Conservation (phyloP, 1,140 invertebrate genomes). For the Drosophila mojavensis region DNA sequence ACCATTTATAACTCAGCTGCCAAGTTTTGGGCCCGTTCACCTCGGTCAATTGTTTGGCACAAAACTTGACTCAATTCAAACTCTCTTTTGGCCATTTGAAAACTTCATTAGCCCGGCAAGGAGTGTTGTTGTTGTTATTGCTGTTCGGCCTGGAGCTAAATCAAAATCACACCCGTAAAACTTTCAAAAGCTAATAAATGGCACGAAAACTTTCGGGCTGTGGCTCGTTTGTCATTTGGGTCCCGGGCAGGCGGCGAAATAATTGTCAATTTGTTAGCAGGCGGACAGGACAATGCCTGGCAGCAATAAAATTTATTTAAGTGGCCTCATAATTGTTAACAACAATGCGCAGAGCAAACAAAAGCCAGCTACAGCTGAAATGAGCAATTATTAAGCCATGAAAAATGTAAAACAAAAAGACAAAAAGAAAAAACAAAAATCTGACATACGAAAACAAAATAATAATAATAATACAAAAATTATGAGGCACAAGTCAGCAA, state of each 20-base stretch:
- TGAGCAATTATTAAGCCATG: conserved; percentile 76
- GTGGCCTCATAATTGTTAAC: conserved; percentile 76
- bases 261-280: conserved; percentile 73
- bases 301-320: conserved; percentile 76
- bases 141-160: conserved; percentile 55
- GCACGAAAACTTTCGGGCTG: conserved; percentile 59
- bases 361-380: conserved; percentile 70
- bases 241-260: conserved; percentile 45
- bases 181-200: conserved; percentile 68
- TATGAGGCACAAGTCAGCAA: conserved; percentile 39
- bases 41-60: conserved; percentile 27
- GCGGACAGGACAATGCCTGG: conserved; percentile 49
- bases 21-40: conserved; percentile 17
- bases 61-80: conserved; percentile 25
- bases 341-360: conserved; percentile 58
- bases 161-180: conserved; percentile 72
- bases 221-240: conserved; percentile 67
- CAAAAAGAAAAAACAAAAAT: conserved; percentile 22
- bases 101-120: conserved; percentile 41
- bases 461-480: conserved; percentile 13
- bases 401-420: conserved; percentile 61
- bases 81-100: conserved; percentile 26
- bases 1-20: conserved; percentile 39
- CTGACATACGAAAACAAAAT: conserved; percentile 2
- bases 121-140: conserved; percentile 11